Conservation (phyloP, 2,113 vertebrate species). For the Triplophysa siluroides region DNA sequence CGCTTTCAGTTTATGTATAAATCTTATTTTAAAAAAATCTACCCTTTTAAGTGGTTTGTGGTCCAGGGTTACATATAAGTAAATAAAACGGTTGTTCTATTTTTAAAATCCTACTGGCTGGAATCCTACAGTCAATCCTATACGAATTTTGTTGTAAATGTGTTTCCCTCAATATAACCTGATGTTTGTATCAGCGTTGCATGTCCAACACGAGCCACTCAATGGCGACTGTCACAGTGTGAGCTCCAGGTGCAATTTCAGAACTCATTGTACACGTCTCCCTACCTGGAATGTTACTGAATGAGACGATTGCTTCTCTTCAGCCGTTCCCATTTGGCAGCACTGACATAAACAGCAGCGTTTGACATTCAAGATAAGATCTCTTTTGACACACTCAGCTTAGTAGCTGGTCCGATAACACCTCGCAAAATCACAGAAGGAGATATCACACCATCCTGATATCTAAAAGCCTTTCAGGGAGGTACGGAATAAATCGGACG, state of each 20-base stretch:
- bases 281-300: conserved; percentile 24
- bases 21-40: too few species aligned
- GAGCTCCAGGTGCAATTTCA: conserved; percentile 33
- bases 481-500: conserved; percentile 14
- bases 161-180: background rate
- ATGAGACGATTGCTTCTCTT: conserved; percentile 67
- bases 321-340: conserved; percentile 64
- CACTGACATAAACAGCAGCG: conserved; percentile 59
- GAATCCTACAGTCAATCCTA: background rate
- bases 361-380: conserved; percentile 73
- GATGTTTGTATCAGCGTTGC: conserved; percentile 10
- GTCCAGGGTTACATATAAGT: too few species aligned
- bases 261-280: conserved; percentile 20
- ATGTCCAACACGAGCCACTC: conserved; percentile 14
- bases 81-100: background rate
- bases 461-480: conserved; percentile 54
- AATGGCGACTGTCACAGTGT: conserved; percentile 23
- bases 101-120: background rate
- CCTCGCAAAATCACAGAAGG: conserved; percentile 62
- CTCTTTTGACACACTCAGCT: conserved; percentile 67
- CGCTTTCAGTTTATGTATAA: too few species aligned
- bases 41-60: too few species aligned
- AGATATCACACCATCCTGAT: conserved; percentile 47
- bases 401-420: conserved; percentile 66
- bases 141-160: background rate